phyloP scores from a whole-genome alignment of 2,797 vertebrate genomes.

The Pangasius krempfi region DNA sequence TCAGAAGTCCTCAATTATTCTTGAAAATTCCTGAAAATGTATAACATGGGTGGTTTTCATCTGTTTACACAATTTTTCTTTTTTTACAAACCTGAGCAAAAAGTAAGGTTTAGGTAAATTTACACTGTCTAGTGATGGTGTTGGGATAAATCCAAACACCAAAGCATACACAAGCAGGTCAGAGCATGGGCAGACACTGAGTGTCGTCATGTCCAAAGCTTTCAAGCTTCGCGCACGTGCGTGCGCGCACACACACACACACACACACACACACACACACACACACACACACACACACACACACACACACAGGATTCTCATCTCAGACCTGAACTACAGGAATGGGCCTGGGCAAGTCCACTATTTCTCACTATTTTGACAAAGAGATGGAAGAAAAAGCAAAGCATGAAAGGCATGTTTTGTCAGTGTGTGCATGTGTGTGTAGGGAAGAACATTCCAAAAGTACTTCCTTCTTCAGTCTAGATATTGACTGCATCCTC shows the following conservation, averaged over 20 bases:
- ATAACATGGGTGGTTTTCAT: neutral
- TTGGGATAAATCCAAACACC: neutral
- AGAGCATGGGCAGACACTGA: neutral
- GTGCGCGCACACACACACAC: neutral
- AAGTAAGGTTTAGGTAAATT: neutral
- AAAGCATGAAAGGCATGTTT: neutral
- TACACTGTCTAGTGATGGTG: neutral
- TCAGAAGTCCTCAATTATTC: neutral
- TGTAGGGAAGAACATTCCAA: neutral
- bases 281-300: neutral
- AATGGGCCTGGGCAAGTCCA: conserved; percentile 32
- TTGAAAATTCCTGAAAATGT: no score
- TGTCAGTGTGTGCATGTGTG: neutral
- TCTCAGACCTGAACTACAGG: conserved; percentile 16
- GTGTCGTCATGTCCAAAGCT: neutral
- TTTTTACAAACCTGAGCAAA: neutral
- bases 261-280: neutral
- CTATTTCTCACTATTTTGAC: neutral
- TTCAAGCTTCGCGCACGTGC: neutral
- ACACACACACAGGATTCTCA: neutral
- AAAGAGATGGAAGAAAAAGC: neutral
- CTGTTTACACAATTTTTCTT: neutral
- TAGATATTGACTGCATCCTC: neutral
- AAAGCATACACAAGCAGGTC: neutral
- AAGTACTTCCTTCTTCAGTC: neutral